Base-by-base conservation (phyloP, 2,113 vertebrate genomes). In the Gyps fulvus region DNA sequence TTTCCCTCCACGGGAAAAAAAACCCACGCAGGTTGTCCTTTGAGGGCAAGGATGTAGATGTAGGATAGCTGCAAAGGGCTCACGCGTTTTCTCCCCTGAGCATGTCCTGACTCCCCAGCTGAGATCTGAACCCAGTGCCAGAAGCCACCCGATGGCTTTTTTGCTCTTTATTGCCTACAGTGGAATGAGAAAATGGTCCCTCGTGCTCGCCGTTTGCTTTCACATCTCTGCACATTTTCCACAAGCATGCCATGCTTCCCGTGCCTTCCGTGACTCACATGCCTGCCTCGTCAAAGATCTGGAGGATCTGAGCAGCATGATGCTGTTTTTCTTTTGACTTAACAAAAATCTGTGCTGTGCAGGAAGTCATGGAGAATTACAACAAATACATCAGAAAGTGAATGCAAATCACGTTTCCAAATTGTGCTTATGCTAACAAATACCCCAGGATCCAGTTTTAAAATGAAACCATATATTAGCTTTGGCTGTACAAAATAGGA, bases 11-110 rank as follows among this genome's bases (percentile, higher is more conserved):
- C 16, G 6, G 17, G 18, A 15, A 16, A 49, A 62, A 42, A 61
- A 6, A 36, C 36, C 0, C 20, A 31, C 0, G 0, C 7, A 14
- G 11, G 36, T 25, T 65, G 15, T 52, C 57, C 20, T 52, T 50
- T 20, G 81, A 63, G 34, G 36, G 32, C 42, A 45, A 29, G 55
- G 36, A 52, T 36, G 34, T 45, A 58, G 62, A 16, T 22, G 26
- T 42, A 40, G 20, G 40, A 22, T 13, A 25, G 23, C 42, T 52
- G 19, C 20, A 32, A 52, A 86, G 43, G 63, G 18, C 50, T 65
- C 7, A 40, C 38, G 36, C 0, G 0, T 43, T 80, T 93, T 45
- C 11, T 17, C 17, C 69, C 10, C 15, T 19, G 42, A 67, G 11
- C 40, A 26, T 0, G 2, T 32, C 34, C 91, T 67, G 47, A 22